Evolutionary conservation across 2,113 vertebrate species (phyloP).

Genomic region (Notarius lentiginosus): DNA sequence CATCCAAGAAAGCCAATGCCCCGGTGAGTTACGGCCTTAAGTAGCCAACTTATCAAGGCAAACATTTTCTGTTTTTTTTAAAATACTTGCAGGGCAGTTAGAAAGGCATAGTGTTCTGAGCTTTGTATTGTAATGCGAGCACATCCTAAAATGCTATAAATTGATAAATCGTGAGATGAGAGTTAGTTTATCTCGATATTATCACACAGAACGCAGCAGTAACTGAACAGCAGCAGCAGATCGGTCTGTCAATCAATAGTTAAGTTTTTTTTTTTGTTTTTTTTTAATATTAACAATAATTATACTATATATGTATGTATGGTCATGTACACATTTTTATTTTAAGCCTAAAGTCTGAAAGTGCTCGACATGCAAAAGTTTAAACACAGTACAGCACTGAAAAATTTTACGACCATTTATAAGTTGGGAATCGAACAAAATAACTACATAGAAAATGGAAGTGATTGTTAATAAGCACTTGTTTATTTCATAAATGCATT

Average conservation of each 20-base stretch:
- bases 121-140: not conserved
- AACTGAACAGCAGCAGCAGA: not conserved
- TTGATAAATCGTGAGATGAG: not conserved
- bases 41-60: not conserved
- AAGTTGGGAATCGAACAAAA: not conserved
- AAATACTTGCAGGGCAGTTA: not conserved
- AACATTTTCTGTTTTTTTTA: not conserved
- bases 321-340: no score
- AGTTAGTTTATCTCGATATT: not conserved
- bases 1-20: slow-evolving; percentile 73
- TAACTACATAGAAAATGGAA: not conserved
- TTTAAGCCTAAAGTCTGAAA: not conserved
- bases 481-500: not conserved
- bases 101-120: not conserved
- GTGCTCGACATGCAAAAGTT: not conserved
- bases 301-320: not conserved
- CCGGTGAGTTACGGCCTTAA: slow-evolving; percentile 61
- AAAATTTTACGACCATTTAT: not conserved
- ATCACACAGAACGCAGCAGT: not conserved
- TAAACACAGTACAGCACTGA: not conserved
- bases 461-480: not conserved
- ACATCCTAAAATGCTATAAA: not conserved
- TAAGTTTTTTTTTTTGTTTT: not conserved
- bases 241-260: not conserved
- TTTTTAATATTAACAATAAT: not conserved